These are phyloP conservation scores for Pagetopsis macropterus DNA, from an alignment of 2,797 vertebrate genomes.

Conservation along the genomic window DNA sequence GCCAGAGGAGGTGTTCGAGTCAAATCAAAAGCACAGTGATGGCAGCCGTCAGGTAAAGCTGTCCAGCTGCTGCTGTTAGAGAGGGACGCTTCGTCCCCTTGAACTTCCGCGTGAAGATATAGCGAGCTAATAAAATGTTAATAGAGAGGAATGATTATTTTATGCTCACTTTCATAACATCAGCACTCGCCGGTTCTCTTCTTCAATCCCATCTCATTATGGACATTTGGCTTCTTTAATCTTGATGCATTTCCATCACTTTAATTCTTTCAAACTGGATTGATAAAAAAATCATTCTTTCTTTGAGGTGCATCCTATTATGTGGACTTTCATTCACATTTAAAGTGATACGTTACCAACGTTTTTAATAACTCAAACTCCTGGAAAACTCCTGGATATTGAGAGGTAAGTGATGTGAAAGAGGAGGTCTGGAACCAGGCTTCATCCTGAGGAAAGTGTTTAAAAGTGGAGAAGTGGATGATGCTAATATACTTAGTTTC, in stretches of 20 bases:
- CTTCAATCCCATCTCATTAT: not conserved
- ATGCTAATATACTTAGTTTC: not conserved
- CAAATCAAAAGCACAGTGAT: constrained; percentile 69
- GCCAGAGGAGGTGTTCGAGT: constrained; percentile 54
- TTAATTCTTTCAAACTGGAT: not conserved
- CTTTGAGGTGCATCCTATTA: not conserved
- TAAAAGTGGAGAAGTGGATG: not conserved
- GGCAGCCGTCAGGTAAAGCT: constrained; percentile 47
- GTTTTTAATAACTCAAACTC: constrained; percentile 1
- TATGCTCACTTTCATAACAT: constrained; percentile 20
- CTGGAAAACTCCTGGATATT: not conserved
- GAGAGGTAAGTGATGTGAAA: too few relatives aligned
- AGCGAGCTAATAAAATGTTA: constrained; percentile 34
- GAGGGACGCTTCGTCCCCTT: constrained; percentile 41
- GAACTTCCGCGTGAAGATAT: constrained; percentile 25
- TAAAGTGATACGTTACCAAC: not conserved
- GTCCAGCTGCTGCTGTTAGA: constrained; percentile 62
- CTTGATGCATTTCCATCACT: not conserved
- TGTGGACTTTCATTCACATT: not conserved
- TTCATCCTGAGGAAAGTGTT: not conserved
- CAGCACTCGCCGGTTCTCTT: constrained; percentile 7
- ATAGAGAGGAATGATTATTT: constrained; percentile 57
- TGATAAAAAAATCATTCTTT: not conserved
- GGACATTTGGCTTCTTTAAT: not conserved
- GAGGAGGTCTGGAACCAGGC: not conserved